Base-by-base conservation (phyloP, 2,888 invertebrate species). In the Lepeophtheirus nordmannii region DNA sequence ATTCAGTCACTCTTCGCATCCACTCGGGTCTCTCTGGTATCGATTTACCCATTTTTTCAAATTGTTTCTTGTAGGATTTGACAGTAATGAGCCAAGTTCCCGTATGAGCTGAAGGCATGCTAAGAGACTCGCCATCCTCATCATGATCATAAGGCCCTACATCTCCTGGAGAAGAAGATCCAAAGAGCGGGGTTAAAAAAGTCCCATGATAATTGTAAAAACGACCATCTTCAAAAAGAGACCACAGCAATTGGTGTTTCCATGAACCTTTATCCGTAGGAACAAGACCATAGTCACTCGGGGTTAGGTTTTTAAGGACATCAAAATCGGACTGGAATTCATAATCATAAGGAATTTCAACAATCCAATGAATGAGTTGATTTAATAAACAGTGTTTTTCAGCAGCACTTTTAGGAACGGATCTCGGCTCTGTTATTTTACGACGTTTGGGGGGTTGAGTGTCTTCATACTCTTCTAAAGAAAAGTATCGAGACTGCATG, bases 1-100 rank as follows among this genome's bases (percentile, higher is more conserved):
- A 46, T 17, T 46, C 53, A n/a, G 53, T 46, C n/a, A 46, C 17
- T 46, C 53, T 46, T 17, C 53, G 53, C 53, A 46, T 46, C 53
- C 53, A 46, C 8, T 46, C 8, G 14, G 53, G 53, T 46, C 53
- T 14, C 53, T 46, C 53, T 46, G 53, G 53, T n/a, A 46, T 14
- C 2, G 14, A 17, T 46, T 46, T 46, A n/a, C 53, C 2, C 2
- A 46, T 46, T 14, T n/a, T 14, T 17, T 46, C 53, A 46, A 46
- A 17, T 17, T 46, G 53, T 46, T 46, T 46, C 17, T 46, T 46
- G 17, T 46, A 46, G 8, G 53, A 46, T 46, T 46, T 46, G 53
- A 46, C 53, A 14, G 53, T 46, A 14, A 46, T 46, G 53, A 46
- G 53, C 53, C 53, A 46, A 8, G 53, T n/a, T 46, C n/a, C 14